These are phyloP conservation scores for Pseudococcus jackbeardsleyi DNA, from an alignment of 2,888 invertebrate species.

Conservation along the genomic window DNA sequence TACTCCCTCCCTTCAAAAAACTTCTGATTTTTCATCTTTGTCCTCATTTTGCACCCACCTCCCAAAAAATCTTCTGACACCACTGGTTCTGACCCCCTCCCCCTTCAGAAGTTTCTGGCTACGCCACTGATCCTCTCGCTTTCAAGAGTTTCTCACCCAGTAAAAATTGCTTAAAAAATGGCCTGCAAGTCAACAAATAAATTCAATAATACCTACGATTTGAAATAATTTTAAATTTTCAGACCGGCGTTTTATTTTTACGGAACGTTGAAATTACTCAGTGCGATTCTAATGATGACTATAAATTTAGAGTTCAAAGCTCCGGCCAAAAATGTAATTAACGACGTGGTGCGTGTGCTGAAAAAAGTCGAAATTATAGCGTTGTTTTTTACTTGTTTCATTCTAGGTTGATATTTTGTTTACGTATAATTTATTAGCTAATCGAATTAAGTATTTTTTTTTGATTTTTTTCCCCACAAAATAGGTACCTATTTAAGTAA, in stretches of 20 bases:
- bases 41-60: too few species aligned
- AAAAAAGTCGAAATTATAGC: conserved; percentile 80
- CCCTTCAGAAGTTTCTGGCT: too few species aligned
- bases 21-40: too few species aligned
- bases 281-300: conserved; percentile 78
- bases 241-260: conserved; percentile 86
- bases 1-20: too few species aligned
- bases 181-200: too few species aligned
- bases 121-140: too few species aligned
- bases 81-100: too few species aligned
- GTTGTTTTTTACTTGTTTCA: conserved; percentile 80
- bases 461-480: neutral
- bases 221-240: conserved; percentile 68
- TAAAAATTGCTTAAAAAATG: too few species aligned
- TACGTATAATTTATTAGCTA: conserved; percentile 13
- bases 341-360: conserved; percentile 78
- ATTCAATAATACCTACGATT: too few species aligned
- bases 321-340: conserved; percentile 79
- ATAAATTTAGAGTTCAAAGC: conserved; percentile 83
- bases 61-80: too few species aligned
- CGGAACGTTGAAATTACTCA: conserved; percentile 78
- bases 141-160: too few species aligned
- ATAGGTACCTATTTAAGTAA: neutral
- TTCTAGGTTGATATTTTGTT: conserved; percentile 74
- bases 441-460: conserved; percentile 16